Evolutionary conservation across 2,888 invertebrate species (phyloP), one percentile per base, ranked within the genome.

Genomic region (Nemotelus pantherinus): DNA sequence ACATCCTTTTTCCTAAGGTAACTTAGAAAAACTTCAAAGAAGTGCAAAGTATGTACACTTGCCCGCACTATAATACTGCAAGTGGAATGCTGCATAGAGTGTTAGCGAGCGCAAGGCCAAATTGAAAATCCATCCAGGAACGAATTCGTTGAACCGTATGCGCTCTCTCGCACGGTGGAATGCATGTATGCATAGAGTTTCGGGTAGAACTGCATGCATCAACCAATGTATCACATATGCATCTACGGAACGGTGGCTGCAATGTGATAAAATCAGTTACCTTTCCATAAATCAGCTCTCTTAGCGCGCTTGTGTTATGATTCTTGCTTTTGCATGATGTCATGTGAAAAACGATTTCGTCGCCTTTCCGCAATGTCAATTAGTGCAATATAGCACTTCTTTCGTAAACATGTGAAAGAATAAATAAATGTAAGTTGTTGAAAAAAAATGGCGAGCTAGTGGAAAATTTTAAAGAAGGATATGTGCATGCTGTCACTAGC

Each of bases 331-430:
- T 70, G 79, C 75, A 63, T 77, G 77, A 77, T 44, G 67, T 63
- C 67, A 75, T 64, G 47, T 68, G 70, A 88, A 85, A 86, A 48
- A 47, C 41, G 50, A 87, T 88, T 86, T 83, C 89, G 88, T 89
- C 89, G 88, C 89, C 89, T 89, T 89, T 89, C 88, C 88, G 89
- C 87, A 89, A 89, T 89, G 89, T 89, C 89, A 89, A 89, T 89
- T 89, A 89, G 89, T 89, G 87, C 50, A 77, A 63, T 48, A 74
- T 60, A 47, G 63, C 74, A 63, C 74, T 70, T 55, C 25, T 25
- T 25, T 25, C 25, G 25, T 25, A 25, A 25, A 25, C 25, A 25
- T 25, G 25, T 25, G 25, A 25, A 25, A 25, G 25, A 25, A 25
- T 25, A 25, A 25, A 25, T 25, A 25, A 25, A 25, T 25, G 25